phyloP scores from a whole-genome alignment of 2,888 invertebrate species.

The Brachypalpus laphriformis region DNA sequence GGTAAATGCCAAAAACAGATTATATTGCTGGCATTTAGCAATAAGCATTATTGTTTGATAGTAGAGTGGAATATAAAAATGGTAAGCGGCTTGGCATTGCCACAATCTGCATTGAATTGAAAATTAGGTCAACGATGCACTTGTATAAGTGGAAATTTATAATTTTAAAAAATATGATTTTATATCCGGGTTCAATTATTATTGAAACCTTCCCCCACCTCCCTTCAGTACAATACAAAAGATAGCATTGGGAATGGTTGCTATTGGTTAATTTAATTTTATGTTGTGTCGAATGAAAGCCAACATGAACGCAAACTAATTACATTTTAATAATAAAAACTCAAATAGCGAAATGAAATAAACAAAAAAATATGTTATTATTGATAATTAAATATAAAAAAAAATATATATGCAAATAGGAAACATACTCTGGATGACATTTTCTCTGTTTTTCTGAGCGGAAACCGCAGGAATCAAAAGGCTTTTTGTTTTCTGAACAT shows the following conservation, averaged over 20 bases:
- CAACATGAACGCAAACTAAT: conserved; percentile 43
- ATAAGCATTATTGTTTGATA: conserved; percentile 66
- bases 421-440: conserved; percentile 21
- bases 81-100: conserved; percentile 26
- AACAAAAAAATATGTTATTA: conserved; percentile 16
- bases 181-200: conserved; percentile 60
- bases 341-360: conserved; percentile 2
- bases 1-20: conserved; percentile 48
- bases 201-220: conserved; percentile 22
- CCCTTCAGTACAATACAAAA: neutral
- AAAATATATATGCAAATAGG: neutral
- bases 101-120: conserved; percentile 42
- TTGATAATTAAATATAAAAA: conserved; percentile 39
- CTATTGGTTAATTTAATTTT: conserved; percentile 34
- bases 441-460: neutral
- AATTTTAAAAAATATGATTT: conserved; percentile 56
- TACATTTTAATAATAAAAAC: conserved; percentile 52
- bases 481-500: neutral
- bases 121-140: conserved; percentile 65
- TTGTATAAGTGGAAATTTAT: conserved; percentile 36
- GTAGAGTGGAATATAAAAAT: neutral
- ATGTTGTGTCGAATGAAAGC: conserved; percentile 27
- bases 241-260: neutral
- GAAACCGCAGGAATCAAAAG: conserved; percentile 8
- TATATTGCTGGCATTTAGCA: conserved; percentile 60